Conservation (phyloP, 2,888 invertebrate genomes). For the Drosophila flavopinicola region DNA sequence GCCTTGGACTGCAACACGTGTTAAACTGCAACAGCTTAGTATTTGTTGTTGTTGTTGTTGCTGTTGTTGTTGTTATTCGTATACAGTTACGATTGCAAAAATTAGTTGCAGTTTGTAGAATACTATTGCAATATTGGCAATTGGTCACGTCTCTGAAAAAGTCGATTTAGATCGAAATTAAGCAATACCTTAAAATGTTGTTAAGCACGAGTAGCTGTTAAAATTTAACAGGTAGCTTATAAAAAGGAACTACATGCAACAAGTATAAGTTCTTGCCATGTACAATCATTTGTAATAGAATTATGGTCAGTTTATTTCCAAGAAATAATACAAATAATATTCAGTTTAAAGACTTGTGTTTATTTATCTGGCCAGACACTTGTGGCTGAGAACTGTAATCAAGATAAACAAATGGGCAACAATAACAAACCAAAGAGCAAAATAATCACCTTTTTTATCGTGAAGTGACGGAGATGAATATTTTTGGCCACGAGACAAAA, state of each 20-base stretch:
- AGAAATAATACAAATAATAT: neutral
- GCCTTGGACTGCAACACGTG: slow-evolving; percentile 48
- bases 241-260: no score
- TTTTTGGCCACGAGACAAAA: slow-evolving; percentile 15
- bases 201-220: no score
- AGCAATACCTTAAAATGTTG: no score
- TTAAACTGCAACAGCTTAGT: slow-evolving; percentile 38
- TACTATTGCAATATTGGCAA: neutral
- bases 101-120: neutral
- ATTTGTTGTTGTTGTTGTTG: no score
- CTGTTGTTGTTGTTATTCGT: slow-evolving; percentile 10
- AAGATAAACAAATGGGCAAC: slow-evolving; percentile 23
- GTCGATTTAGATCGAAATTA: neutral
- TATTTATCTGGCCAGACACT: neutral
- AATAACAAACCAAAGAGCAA: slow-evolving; percentile 6
- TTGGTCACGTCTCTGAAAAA: slow-evolving; percentile 45
- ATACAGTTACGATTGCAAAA: slow-evolving; percentile 4
- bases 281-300: no score
- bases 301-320: neutral
- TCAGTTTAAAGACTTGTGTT: slow-evolving; percentile 1
- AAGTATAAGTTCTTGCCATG: no score
- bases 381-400: neutral
- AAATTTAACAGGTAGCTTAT: no score
- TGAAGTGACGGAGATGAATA: slow-evolving; percentile 17
- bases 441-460: neutral